Evolutionary conservation across 2,113 vertebrate species (phyloP).

Genomic region (Ahaetulla prasina): DNA sequence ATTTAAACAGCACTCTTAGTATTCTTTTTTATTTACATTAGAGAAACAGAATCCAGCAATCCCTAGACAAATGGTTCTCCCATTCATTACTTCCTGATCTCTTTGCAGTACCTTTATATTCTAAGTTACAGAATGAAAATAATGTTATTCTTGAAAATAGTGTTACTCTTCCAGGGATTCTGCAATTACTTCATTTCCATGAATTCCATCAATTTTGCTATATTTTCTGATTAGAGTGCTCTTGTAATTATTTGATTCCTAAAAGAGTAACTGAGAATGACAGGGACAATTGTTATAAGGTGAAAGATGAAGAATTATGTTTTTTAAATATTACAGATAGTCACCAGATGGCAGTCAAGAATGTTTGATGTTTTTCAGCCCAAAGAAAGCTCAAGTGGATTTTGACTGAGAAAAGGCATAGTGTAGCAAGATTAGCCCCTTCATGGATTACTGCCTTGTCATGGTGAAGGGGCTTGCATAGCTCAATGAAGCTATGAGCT

Average conservation of each 20-base stretch:
- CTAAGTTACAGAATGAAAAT: background rate
- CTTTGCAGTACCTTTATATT: background rate
- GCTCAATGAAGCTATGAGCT: too few relatives aligned
- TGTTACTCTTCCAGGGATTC: background rate
- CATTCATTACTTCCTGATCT: background rate
- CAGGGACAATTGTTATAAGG: background rate
- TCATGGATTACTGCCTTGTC: too few relatives aligned
- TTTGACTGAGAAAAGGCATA: background rate
- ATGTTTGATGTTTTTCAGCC: background rate
- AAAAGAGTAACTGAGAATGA: background rate
- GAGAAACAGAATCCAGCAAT: conserved; percentile 10
- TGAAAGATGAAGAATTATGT: background rate
- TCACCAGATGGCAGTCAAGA: background rate
- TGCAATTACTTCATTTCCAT: background rate
- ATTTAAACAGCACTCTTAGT: background rate
- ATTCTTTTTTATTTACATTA: background rate
- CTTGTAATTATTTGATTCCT: background rate
- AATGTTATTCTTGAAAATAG: background rate
- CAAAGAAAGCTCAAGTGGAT: background rate
- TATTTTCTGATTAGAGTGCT: background rate
- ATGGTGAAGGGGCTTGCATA: too few relatives aligned
- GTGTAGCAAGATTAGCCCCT: too few relatives aligned
- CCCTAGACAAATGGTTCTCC: background rate
- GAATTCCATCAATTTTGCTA: background rate
- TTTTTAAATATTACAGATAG: background rate